Base-by-base conservation (phyloP, 1,140 invertebrate species). In the Drusus annulatus region DNA sequence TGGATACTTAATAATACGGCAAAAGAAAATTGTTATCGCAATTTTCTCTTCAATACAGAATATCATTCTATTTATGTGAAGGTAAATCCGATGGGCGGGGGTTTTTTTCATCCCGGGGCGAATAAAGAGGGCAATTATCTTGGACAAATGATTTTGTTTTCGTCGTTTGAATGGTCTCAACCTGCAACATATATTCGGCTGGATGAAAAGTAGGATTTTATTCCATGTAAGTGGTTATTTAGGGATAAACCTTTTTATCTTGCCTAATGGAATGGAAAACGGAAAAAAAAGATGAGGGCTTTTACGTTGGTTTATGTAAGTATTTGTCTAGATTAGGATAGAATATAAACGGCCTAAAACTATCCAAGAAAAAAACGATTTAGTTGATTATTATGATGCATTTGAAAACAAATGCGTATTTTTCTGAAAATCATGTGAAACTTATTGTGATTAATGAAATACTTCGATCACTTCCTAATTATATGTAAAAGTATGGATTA, bases 141-240 rank as follows among this genome's bases (percentile, higher is more conserved):
- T 58, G 79, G 76, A 83, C 69, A 79, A 80, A 80, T 79, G 79
- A 79, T 83, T 80, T 80, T 82, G 76, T 83, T 83, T 80, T 78
- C 78, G 81, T 80, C 81, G 80, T 79, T 79, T 73, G 78, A 79
- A 63, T 65, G 58, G 69, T 62, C 54, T 21, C 52, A 21, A 56
- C 17, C 54, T 56, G 52, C 51, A n/a, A 74, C 69, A 74, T 56
- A 69, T 36, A 69, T 69, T 69, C 16, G 69, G 69, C 17, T 25
- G 69, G 69, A 74, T 74, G 69, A 74, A 74, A 74, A 74, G 69
- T 74, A 21, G 51, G 52, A 54, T 28, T 74, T 71, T 74, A 74
- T 74, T 56, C 69, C 50, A 50, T 54, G 69, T 74, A 74, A 74
- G 69, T 74, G 69, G 69, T 74, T 74, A 74, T 74, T 74, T 74